Percentiles rank a stretch among this genome's conserved stretches.
Conservation (phyloP, 2,113 vertebrate genomes). For the Pterophyllum scalare region DNA sequence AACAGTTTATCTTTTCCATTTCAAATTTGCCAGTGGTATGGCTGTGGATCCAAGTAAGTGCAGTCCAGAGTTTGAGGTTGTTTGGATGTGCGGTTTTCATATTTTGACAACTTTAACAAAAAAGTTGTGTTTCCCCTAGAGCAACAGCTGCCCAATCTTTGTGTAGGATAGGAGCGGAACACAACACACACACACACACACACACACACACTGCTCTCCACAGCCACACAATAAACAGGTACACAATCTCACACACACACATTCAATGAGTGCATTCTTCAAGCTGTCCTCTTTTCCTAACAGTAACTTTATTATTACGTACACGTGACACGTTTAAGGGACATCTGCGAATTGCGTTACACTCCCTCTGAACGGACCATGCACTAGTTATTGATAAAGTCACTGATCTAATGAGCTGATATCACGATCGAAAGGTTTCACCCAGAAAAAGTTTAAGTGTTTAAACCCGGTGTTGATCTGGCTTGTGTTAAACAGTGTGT, state of each 20-base stretch:
- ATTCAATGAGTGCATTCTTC: not conserved
- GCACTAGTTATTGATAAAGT: not conserved
- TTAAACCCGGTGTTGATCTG: not conserved
- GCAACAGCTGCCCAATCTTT: not conserved
- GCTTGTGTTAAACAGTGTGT: constrained; percentile 11
- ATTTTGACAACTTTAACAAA: not conserved
- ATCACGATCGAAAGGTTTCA: not conserved
- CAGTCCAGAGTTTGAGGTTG: not conserved
- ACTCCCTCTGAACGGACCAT: not conserved
- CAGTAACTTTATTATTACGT: not conserved
- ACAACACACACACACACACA: not conserved
- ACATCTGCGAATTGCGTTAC: not conserved
- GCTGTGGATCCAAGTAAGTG: not conserved
- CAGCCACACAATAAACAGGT: not conserved
- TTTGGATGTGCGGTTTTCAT: not conserved
- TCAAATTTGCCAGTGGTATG: not conserved
- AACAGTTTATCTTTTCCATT: not conserved
- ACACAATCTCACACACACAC: not conserved
- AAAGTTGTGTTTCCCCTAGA: not conserved
- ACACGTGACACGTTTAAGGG: not conserved
- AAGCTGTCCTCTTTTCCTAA: not conserved
- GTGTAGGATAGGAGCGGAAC: not conserved
- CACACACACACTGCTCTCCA: too few relatives aligned
- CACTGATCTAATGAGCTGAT: not conserved
- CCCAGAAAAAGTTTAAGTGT: not conserved